These are phyloP conservation scores for Eufriesea mexicana DNA, from an alignment of 1,140 invertebrate genomes.

Conservation along the genomic window DNA sequence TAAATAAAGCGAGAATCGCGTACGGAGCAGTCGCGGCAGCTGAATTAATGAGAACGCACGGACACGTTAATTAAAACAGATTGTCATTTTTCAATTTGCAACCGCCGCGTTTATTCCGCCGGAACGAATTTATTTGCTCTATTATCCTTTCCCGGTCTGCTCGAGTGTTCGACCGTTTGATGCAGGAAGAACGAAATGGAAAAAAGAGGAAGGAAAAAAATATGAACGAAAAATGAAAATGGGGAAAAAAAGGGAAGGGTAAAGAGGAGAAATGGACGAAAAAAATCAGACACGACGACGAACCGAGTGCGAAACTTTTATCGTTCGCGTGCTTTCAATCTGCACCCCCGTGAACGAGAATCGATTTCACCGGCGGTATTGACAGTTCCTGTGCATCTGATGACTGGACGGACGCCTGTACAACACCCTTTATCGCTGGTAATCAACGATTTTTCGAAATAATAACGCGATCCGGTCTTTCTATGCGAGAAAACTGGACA, in stretches of 20 bases:
- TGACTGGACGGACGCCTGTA: background rate
- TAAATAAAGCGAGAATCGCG: background rate
- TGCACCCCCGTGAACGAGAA: background rate
- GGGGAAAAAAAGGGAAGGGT: background rate
- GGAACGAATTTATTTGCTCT: conserved; percentile 11
- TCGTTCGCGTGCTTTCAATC: background rate
- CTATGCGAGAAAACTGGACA: no score
- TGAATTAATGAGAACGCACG: conserved; percentile 20
- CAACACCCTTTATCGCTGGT: background rate
- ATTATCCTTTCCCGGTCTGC: no score
- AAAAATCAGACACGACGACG: no score
- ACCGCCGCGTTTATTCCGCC: background rate
- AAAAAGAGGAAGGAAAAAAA: background rate
- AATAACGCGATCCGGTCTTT: background rate
- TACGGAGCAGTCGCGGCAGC: fast-evolving
- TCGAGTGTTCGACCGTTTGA: background rate
- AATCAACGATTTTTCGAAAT: conserved; percentile 16
- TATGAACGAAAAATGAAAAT: background rate
- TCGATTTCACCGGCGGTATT: background rate
- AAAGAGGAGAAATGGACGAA: background rate
- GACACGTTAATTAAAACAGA: conserved; percentile 31
- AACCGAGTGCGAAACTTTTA: conserved; percentile 7
- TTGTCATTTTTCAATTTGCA: conserved; percentile 32
- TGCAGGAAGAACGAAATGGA: background rate
- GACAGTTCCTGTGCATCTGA: background rate